Percentiles rank a stretch among this genome's conserved stretches.
Conservation (phyloP, 2,888 invertebrate species). For the Asteroscopus sphinx region DNA sequence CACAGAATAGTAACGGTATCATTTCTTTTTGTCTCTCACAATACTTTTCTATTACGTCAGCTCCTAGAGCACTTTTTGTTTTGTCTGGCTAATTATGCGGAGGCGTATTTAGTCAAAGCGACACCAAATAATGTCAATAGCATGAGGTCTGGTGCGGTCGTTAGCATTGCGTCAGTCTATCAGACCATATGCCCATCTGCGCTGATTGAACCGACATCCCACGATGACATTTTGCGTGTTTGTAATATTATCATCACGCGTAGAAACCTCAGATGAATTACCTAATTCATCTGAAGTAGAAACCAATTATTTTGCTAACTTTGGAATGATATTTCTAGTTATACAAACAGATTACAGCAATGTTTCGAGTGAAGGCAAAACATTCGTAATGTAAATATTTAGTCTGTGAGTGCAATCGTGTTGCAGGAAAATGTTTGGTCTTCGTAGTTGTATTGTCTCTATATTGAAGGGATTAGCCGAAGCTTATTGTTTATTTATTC, state of each 20-base stretch:
- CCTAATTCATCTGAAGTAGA: too few relatives aligned
- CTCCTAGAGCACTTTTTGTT: slow-evolving; percentile 23
- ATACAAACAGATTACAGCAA: slow-evolving; percentile 43
- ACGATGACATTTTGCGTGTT: slow-evolving; percentile 47
- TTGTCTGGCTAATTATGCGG: slow-evolving; percentile 19
- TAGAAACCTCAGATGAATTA: too few relatives aligned
- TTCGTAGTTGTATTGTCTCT: slow-evolving; percentile 30
- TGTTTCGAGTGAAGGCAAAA: slow-evolving; percentile 32
- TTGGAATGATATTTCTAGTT: slow-evolving; percentile 36
- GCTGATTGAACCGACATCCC: slow-evolving; percentile 49
- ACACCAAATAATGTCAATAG: slow-evolving; percentile 58
- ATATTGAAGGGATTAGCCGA: slow-evolving; percentile 28
- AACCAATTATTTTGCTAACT: slow-evolving; percentile 17
- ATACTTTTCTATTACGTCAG: slow-evolving; percentile 27
- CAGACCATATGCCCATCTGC: slow-evolving; percentile 64
- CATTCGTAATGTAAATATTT: slow-evolving; percentile 50
- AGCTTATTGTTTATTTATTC: slow-evolving; percentile 34
- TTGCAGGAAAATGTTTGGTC: slow-evolving; percentile 20
- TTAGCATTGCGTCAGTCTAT: slow-evolving; percentile 66
- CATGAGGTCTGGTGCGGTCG: slow-evolving; percentile 60
- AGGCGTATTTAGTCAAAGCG: slow-evolving; percentile 50
- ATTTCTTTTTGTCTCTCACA: slow-evolving; percentile 32
- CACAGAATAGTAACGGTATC: slow-evolving; percentile 28
- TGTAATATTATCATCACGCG: slow-evolving; percentile 19
- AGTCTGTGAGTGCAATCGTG: slow-evolving; percentile 39